Conservation (phyloP, 2,797 vertebrate genomes). For the Acrossocheilus fasciatus region DNA sequence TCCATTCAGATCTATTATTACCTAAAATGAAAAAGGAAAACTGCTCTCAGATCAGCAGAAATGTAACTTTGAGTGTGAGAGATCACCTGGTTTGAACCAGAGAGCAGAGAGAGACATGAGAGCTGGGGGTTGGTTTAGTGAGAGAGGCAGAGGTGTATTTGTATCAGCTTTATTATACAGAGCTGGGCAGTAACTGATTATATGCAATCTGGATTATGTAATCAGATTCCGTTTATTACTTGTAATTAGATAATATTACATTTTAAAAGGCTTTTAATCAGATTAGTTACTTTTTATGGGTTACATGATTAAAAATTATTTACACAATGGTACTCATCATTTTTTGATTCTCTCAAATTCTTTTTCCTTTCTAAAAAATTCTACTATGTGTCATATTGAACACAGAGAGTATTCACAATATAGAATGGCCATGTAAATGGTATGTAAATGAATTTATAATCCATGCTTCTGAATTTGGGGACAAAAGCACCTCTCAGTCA, state of each 20-base stretch:
- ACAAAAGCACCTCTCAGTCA: background rate
- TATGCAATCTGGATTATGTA: background rate
- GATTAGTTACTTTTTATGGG: background rate
- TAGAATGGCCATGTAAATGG: background rate
- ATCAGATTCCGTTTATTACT: background rate
- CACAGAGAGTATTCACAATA: background rate
- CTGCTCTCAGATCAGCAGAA: constrained; percentile 7
- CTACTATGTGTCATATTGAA: background rate
- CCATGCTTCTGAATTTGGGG: background rate
- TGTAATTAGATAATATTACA: no score
- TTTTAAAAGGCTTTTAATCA: background rate
- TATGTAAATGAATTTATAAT: background rate
- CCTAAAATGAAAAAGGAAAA: background rate
- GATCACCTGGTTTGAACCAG: background rate
- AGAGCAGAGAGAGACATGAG: background rate
- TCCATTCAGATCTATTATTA: constrained; percentile 5
- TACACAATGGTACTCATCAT: background rate
- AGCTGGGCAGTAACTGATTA: background rate
- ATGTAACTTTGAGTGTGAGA: background rate
- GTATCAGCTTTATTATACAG: background rate
- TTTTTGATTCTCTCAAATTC: background rate
- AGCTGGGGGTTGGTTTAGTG: background rate
- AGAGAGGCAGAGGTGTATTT: background rate
- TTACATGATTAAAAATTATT: background rate
- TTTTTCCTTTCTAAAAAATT: background rate